phyloP scores from a whole-genome alignment of 2,797 vertebrate genomes.

The Synanceia verrucosa region DNA sequence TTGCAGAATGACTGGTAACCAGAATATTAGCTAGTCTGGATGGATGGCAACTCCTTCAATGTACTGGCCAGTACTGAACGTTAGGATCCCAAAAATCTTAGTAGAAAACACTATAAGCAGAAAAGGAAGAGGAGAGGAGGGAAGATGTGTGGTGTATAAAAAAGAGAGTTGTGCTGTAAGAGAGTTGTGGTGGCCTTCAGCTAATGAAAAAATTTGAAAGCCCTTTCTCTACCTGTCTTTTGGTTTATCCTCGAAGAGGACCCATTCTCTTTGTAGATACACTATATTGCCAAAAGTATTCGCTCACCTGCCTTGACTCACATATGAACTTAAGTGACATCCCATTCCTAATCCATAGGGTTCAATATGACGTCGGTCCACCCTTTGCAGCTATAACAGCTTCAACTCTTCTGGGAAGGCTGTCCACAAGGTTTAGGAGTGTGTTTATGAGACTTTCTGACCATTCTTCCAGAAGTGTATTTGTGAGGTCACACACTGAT shows the following conservation, averaged over 20 bases:
- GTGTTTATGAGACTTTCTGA: too few relatives aligned
- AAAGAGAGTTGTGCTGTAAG: not conserved
- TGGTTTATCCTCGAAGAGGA: not conserved
- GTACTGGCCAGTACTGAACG: not conserved
- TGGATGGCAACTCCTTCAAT: conserved; percentile 19
- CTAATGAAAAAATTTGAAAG: not conserved
- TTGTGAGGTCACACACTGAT: too few relatives aligned
- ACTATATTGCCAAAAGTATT: too few relatives aligned
- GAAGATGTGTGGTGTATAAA: not conserved
- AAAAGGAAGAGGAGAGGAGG: not conserved
- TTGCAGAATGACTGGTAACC: conserved; percentile 25
- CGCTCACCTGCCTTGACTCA: too few relatives aligned
- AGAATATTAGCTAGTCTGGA: conserved; percentile 29
- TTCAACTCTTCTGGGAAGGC: too few relatives aligned
- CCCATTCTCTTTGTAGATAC: not conserved
- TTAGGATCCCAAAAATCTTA: conserved; percentile 8
- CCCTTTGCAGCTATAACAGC: too few relatives aligned
- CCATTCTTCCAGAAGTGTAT: too few relatives aligned
- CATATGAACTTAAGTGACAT: too few relatives aligned
- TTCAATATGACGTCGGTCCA: too few relatives aligned
- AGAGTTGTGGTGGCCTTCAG: not conserved
- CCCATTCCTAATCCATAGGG: too few relatives aligned
- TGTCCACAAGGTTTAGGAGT: too few relatives aligned
- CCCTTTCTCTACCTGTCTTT: too few relatives aligned
- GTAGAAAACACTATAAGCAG: not conserved